phyloP scores from a whole-genome alignment of 2,113 vertebrate species.

The Oryzias melastigma region DNA sequence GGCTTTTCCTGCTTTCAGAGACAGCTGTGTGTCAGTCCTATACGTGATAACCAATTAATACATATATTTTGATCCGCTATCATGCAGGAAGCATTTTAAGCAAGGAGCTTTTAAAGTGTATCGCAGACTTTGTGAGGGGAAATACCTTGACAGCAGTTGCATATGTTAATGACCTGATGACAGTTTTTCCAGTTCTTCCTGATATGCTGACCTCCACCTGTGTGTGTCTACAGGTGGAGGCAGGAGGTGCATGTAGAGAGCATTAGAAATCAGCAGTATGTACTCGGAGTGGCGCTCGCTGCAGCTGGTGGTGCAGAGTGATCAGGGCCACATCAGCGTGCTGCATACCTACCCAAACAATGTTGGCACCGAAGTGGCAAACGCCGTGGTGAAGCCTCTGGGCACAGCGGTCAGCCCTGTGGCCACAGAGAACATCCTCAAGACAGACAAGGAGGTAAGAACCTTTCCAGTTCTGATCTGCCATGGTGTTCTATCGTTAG shows the following conservation, averaged over 20 bases:
- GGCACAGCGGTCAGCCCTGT: slow-evolving; percentile 85
- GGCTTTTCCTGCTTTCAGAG: too few species aligned
- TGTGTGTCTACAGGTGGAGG: slow-evolving; percentile 64
- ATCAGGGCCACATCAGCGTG: slow-evolving; percentile 94
- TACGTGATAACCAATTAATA: too few species aligned
- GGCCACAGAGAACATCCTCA: slow-evolving; percentile 88
- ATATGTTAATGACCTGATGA: background rate
- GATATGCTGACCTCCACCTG: background rate
- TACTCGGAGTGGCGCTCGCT: slow-evolving; percentile 98
- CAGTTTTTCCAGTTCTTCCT: background rate
- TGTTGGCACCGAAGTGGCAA: slow-evolving; percentile 92
- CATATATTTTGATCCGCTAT: too few species aligned
- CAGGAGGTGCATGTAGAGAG: slow-evolving; percentile 63
- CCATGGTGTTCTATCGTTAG: too few species aligned
- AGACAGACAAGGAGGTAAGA: slow-evolving; percentile 95
- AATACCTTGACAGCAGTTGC: background rate
- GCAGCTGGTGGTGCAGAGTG: slow-evolving; percentile 93
- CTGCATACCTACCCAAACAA: slow-evolving; percentile 91
- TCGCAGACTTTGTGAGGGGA: background rate
- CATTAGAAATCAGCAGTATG: slow-evolving; percentile 80
- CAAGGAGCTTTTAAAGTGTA: background rate
- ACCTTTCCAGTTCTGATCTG: too few species aligned
- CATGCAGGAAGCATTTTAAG: too few species aligned
- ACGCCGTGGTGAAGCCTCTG: slow-evolving; percentile 91
- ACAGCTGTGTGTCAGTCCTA: too few species aligned